Evolutionary conservation across 2,888 invertebrate genomes (phyloP).

Genomic region (Blomia tropicalis): DNA sequence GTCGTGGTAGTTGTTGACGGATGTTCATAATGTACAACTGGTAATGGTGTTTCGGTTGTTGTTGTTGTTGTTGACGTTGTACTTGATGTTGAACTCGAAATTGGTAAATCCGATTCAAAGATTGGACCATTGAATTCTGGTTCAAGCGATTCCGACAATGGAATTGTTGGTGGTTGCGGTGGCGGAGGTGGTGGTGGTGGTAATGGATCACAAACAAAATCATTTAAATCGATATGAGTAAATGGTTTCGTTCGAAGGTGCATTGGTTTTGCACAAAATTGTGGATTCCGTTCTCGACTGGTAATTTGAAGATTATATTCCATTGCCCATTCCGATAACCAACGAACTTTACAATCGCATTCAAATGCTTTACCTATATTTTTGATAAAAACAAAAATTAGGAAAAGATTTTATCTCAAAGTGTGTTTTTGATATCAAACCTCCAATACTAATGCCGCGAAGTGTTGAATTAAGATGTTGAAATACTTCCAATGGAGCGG

Average conservation of each 20-base stretch:
- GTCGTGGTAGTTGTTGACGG: not conserved
- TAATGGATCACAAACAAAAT: constrained; percentile 27
- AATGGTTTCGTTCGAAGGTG: constrained; percentile 59
- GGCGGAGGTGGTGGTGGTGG: too few species aligned
- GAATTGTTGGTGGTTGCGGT: constrained; percentile 32
- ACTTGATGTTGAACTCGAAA: not conserved
- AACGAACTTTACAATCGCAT: constrained; percentile 69
- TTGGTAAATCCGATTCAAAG: not conserved
- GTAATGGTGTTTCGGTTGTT: constrained; percentile 31
- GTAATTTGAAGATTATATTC: constrained; percentile 76
- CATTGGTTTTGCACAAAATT: constrained; percentile 71
- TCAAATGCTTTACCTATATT: constrained; percentile 48
- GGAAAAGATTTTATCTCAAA: not conserved
- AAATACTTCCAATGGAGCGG: constrained; percentile 62
- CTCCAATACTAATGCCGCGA: constrained; percentile 72
- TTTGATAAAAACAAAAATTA: not conserved
- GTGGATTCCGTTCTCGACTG: constrained; percentile 73
- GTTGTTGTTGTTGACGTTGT: constrained; percentile 29
- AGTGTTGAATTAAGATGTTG: constrained; percentile 62
- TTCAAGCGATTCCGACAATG: constrained; percentile 10
- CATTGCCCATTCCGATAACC: constrained; percentile 79
- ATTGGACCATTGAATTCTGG: constrained; percentile 4
- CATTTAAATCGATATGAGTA: constrained; percentile 67
- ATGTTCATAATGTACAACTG: not conserved
- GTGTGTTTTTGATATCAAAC: constrained; percentile 36